These are phyloP conservation scores for Neoniphon sammara DNA, from an alignment of 2,797 vertebrate genomes.

Conservation along the genomic window DNA sequence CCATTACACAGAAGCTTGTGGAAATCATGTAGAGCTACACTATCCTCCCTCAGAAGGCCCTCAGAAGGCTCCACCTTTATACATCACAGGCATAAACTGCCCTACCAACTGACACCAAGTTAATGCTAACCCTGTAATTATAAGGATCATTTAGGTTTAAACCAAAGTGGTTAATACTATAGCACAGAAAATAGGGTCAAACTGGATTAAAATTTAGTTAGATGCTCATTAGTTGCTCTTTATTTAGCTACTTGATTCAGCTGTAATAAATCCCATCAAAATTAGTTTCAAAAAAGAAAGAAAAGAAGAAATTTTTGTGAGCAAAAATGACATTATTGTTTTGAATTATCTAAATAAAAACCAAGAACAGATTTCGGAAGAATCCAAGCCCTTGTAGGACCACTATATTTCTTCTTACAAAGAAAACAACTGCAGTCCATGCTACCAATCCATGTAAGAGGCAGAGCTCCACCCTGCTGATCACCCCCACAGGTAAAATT, in stretches of 20 bases:
- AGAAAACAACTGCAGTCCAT: slow-evolving; percentile 18
- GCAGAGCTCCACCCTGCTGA: slow-evolving; percentile 26
- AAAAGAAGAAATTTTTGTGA: background rate
- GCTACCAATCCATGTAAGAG: slow-evolving; percentile 1
- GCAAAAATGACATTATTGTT: no score
- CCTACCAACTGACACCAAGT: background rate
- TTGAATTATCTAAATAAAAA: background rate
- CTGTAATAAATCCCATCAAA: background rate
- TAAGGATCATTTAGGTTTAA: background rate
- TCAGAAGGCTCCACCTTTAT: background rate
- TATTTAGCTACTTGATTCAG: background rate
- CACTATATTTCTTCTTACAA: slow-evolving; percentile 24
- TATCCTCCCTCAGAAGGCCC: background rate
- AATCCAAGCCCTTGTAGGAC: slow-evolving; percentile 21
- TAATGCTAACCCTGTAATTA: background rate
- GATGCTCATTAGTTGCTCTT: background rate
- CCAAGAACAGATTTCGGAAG: slow-evolving; percentile 14
- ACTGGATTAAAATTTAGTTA: background rate
- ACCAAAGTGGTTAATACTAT: background rate
- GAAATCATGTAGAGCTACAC: background rate
- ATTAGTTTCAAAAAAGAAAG: background rate
- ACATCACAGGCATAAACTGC: background rate
- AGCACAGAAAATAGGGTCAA: background rate
- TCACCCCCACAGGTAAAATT: slow-evolving; percentile 42
- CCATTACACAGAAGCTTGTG: no score